Base-by-base conservation (phyloP, 1,140 invertebrate genomes). In the Melipona quadrifasciata region DNA sequence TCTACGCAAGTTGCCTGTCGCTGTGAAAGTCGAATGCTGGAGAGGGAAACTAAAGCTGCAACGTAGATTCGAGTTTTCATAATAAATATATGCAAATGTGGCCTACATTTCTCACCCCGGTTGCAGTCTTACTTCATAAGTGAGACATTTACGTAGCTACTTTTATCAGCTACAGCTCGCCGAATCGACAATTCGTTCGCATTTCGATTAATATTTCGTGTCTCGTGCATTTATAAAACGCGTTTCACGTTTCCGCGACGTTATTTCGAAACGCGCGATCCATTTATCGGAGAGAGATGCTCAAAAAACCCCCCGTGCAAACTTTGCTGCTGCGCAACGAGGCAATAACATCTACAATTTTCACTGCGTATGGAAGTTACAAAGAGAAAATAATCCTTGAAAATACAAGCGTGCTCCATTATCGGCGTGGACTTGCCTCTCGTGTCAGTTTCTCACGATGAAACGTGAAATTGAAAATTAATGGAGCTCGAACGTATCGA, bases 41-140 rank as follows among this genome's bases (percentile, higher is more conserved):
- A 47, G 6, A n/a, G 31, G 39, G 71, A 27, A 53, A 53, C 16
- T 31, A 31, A 53, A 17, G 47, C 27, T 27, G 27, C 24, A 6
- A 27, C 39, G 2, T 10, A 31, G 19, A 21, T 5, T 31, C 58
- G 1, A 51, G 58, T 65, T n/a, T 68, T 68, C 67, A 21, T 34
- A 34, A 68, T 68, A 68, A 68, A 68, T 68, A 77, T 77, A 77
- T 77, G 39, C 39, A 51, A 65, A 77, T 53, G n/a, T 3, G 64
- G 17, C 58, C 39, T 16, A 14, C 24, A 51, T 65, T 39, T 47
- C 11, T 27, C 10, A 4, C 17, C 10, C 4, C 24, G 24, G 39
- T 6, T 12, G 3, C 1, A 34, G 14, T 31, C n/a, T 64, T 39
- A 12, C 2, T 27, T 31, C 31, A 0, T n/a, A 19, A 31, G 24